These are phyloP conservation scores for Allobates femoralis DNA, from an alignment of 2,797 vertebrate species.

Conservation along the genomic window DNA sequence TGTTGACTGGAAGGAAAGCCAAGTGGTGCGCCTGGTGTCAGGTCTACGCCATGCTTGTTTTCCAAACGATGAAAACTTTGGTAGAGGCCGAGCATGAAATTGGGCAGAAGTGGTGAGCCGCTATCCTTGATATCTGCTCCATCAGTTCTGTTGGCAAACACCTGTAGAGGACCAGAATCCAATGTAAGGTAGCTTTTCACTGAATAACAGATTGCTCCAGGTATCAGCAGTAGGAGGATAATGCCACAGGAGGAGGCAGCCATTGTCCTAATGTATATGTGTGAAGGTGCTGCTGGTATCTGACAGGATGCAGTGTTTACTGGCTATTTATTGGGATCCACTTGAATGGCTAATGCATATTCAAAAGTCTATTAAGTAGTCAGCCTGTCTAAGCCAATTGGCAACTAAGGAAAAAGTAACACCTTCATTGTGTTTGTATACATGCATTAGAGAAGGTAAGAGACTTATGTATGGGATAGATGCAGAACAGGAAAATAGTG, in stretches of 20 bases:
- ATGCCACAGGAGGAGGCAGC: neutral
- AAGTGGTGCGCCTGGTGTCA: slow-evolving; percentile 61
- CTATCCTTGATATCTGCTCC: neutral
- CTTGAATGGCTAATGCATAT: slow-evolving; percentile 50
- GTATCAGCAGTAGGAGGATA: slow-evolving; percentile 20
- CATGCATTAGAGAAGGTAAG: slow-evolving; percentile 25
- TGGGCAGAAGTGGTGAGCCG: slow-evolving; percentile 58
- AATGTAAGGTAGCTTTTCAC: neutral
- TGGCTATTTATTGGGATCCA: slow-evolving; percentile 41
- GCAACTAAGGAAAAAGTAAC: slow-evolving; percentile 21
- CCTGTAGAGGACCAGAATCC: neutral
- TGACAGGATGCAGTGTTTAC: neutral
- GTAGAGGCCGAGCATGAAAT: slow-evolving; percentile 69
- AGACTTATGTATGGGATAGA: neutral
- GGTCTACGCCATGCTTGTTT: slow-evolving; percentile 72
- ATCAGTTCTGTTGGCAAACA: neutral
- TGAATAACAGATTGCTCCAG: neutral
- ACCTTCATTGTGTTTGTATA: slow-evolving; percentile 39
- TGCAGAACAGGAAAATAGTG: neutral
- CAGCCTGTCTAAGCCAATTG: slow-evolving; percentile 50
- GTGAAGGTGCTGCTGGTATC: neutral
- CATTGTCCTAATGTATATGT: slow-evolving; percentile 29
- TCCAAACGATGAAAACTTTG: slow-evolving; percentile 69
- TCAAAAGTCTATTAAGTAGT: slow-evolving; percentile 9
- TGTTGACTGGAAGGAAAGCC: slow-evolving; percentile 66